Base-by-base conservation (phyloP, 2,113 vertebrate species). In the Tenrec ecaudatus region DNA sequence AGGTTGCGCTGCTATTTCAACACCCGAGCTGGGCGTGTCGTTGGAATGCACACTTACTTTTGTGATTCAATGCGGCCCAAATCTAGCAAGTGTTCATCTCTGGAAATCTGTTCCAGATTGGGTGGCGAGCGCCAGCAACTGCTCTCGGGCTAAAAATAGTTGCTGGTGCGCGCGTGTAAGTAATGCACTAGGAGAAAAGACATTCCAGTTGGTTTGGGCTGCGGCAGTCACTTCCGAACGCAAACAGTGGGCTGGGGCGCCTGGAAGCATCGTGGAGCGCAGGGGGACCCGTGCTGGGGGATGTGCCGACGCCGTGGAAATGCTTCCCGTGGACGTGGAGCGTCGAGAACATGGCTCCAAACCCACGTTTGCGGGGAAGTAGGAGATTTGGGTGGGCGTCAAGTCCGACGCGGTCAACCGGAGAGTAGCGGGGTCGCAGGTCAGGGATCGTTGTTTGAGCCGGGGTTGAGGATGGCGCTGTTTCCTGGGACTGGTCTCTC, bases 21-120 rank as follows among this genome's bases (percentile, higher is more conserved):
- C 94, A 80, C 43, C 19, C 0, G 9, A 71, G 47, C 82, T 88
- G 71, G 94, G 90, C 0, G 1, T 91, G 88, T 68, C 92, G 96
- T 88, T 58, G 68, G 95, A 91, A 96, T 88, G 36, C 82, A 73
- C 90, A 95, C 95, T 96, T 95, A 90, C 92, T 93, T 96, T 84
- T 93, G 95, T 96, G 97, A 97, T 96, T 97, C 95, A 95, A 96
- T 0, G 60, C 90, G 90, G 89, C 95, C 95, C 80, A 97, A 97
- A 91, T 90, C 91, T 83, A 92, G 90, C 92, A 95, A 97, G 91
- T 97, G 95, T 94, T 97, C 95, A 97, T 97, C 94, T 97, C 95
- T 88, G 82, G 80, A 95, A 97, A 97, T 97, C 95, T 96, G 91
- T 95, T 97, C 96, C 95, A 96, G 96, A 96, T 95, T 95, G 95